Evolutionary conservation across 2,797 vertebrate genomes (phyloP).

Genomic region (Gymnodraco acuticeps): DNA sequence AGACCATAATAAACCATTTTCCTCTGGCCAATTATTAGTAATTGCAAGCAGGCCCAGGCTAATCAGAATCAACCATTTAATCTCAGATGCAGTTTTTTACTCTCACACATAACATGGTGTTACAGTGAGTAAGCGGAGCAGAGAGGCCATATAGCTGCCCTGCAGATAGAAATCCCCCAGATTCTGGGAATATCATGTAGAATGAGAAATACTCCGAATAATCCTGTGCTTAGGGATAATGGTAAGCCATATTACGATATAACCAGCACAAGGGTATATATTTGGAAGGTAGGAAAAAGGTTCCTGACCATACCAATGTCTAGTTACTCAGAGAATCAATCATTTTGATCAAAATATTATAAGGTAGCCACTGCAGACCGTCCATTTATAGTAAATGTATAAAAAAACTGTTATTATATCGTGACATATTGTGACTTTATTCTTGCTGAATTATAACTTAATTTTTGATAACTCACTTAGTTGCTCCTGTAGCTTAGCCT

Average conservation of each 20-base stretch:
- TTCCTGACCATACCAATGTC: no score
- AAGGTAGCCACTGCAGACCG: no score
- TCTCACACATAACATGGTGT: conserved; percentile 36
- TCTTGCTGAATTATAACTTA: no score
- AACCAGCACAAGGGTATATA: neutral
- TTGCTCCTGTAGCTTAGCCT: no score
- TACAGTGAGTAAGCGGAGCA: conserved; percentile 9
- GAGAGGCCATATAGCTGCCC: conserved; percentile 26
- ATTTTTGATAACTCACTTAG: no score
- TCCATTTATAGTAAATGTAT: no score
- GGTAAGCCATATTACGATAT: neutral
- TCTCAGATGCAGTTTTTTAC: conserved; percentile 31
- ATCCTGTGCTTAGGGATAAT: neutral
- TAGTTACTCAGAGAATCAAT: no score
- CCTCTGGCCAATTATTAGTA: conserved; percentile 59
- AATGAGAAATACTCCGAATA: neutral
- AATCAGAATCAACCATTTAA: conserved; percentile 52
- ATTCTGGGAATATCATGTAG: conserved; percentile 31
- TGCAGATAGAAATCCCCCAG: conserved; percentile 18
- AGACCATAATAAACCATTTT: conserved; percentile 41
- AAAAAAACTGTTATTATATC: no score
- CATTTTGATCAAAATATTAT: no score
- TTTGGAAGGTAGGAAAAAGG: no score
- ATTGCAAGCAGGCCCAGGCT: conserved; percentile 60
- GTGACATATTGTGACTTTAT: no score